Conservation (phyloP, 2,113 vertebrate genomes). For the Tachuris rubrigastra region DNA sequence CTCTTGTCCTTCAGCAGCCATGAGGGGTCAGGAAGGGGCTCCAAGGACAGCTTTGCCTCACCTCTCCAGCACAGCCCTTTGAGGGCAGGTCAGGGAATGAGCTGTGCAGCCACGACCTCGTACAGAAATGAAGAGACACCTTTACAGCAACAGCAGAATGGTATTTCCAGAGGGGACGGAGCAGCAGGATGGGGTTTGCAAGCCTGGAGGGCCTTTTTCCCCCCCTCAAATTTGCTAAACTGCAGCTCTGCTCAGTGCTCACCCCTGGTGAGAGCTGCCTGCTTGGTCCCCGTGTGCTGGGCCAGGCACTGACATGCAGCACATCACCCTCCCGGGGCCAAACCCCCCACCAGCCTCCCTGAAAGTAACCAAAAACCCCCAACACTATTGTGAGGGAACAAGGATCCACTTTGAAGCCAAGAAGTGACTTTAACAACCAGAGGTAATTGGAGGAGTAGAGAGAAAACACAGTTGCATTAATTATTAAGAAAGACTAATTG, state of each 20-base stretch:
- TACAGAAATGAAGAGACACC: not conserved
- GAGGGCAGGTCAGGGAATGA: not conserved
- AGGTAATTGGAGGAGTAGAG: not conserved
- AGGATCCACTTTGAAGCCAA: not conserved
- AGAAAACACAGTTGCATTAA: not conserved
- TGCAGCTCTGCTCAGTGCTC: not conserved
- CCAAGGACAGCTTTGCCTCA: not conserved
- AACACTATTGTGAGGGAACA: not conserved
- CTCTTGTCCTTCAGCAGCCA: not conserved
- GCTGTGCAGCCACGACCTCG: fast-evolving
- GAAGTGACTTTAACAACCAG: not conserved
- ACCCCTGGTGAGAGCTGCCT: fast-evolving
- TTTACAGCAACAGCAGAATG: not conserved
- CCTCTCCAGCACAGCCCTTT: no score
- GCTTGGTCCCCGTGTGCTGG: not conserved
- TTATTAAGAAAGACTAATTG: not conserved
- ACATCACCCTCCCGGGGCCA: not conserved
- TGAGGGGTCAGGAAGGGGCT: not conserved
- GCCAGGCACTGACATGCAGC: not conserved
- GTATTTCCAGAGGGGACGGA: not conserved
- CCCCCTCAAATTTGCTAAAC: not conserved
- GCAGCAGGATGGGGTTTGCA: not conserved
- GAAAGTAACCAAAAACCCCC: not conserved
- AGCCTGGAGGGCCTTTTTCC: not conserved
- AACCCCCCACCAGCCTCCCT: not conserved